These are phyloP conservation scores for Odontocerum albicorne DNA, from an alignment of 2,888 invertebrate genomes.

Conservation along the genomic window DNA sequence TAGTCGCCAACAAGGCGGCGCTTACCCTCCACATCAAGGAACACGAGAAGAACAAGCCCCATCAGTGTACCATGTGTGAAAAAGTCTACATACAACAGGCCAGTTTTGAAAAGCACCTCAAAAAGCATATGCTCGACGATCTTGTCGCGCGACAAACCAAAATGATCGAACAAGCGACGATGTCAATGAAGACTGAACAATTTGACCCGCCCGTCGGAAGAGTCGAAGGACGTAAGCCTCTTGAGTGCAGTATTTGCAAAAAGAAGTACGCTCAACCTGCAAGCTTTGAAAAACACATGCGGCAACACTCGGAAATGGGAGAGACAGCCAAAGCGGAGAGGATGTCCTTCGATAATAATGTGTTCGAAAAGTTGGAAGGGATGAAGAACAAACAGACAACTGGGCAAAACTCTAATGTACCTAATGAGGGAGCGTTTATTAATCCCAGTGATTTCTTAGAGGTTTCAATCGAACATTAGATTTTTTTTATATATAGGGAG, in stretches of 20 bases:
- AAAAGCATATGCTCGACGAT: slow-evolving; percentile 32
- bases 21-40: slow-evolving; percentile 33
- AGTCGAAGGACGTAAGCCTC: slow-evolving; percentile 25
- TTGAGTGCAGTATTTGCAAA: slow-evolving; percentile 33
- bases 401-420: slow-evolving; percentile 1
- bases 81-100: slow-evolving; percentile 36
- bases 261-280: slow-evolving; percentile 36
- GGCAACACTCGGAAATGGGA: slow-evolving; percentile 33
- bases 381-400: slow-evolving; percentile 8
- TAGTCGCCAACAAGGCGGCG: slow-evolving; percentile 28
- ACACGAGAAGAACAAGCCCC: slow-evolving; percentile 33
- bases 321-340: slow-evolving; percentile 18
- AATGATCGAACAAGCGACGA: slow-evolving; percentile 27
- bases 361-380: slow-evolving; percentile 18
- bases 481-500: not conserved
- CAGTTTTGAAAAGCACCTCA: slow-evolving; percentile 35
- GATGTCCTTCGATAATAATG: slow-evolving; percentile 15
- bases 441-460: slow-evolving; percentile 36
- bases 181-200: slow-evolving; percentile 14
- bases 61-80: slow-evolving; percentile 35
- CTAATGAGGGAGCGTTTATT: slow-evolving; percentile 24
- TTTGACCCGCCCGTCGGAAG: not conserved
- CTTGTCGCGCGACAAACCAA: slow-evolving; percentile 24
- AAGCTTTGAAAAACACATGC: slow-evolving; percentile 36
- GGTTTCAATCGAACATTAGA: slow-evolving; percentile 36